Base-by-base conservation (phyloP, 2,113 vertebrate species). In the Lepisosteus oculatus region DNA sequence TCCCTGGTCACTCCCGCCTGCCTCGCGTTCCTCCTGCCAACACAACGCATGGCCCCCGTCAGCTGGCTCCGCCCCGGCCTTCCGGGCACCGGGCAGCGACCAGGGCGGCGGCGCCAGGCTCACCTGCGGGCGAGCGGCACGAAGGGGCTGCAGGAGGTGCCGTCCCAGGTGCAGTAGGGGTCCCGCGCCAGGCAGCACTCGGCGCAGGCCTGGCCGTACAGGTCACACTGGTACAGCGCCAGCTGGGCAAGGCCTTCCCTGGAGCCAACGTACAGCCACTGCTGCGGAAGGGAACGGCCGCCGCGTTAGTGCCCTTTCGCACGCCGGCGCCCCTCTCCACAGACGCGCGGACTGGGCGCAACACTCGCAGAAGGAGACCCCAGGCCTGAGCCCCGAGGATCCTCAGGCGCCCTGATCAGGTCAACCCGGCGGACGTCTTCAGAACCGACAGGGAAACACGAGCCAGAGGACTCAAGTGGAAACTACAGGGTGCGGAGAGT, bases 91-190 rank as follows among this genome's bases (percentile, higher is more conserved):
- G 29, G 29, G 29, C 29, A 29, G 29, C 29, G 5, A 3, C 47
- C 5, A 6, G 69, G 61, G n/a, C 41, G 57, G 9, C 44, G 9
- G 15, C 14, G 12, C 9, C 3, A 8, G 15, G 41, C 68, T 72
- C 75, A 90, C 91, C 90, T 89, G 80, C 87, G 86, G 43, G 90
- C 76, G 0, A 85, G 83, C 66, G 90, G 88, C 84, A 92, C 85
- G 82, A 80, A 93, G 44, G 89, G 88, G 78, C 92, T 93, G 85
- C 92, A 93, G 65, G 91, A 89, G 47, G 91, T 88, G 15, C 92
- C 92, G 0, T 93, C 90, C 92, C 92, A 93, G 72, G 90, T 93
- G 83, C 92, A 93, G 81, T 93, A 93, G 3, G 92, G 92, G 67
- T 93, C 92, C 67, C 92, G 80, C 65, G 92, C 92, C 43, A 93